Evolutionary conservation across 2,888 invertebrate genomes (phyloP), one percentile per base, ranked within the genome.

Genomic region (Acleris holmiana): DNA sequence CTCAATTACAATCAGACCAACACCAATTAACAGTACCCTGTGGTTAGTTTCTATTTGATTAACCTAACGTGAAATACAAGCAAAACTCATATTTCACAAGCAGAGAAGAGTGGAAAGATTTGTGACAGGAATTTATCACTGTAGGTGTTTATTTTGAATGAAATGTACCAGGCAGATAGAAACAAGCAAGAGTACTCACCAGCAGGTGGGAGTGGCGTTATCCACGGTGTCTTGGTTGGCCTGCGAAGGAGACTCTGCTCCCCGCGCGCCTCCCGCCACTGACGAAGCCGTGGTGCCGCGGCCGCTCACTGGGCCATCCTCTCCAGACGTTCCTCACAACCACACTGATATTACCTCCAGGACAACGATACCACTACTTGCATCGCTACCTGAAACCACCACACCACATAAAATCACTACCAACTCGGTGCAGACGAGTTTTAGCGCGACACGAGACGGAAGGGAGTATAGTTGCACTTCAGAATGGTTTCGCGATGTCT

Each of bases 281-380:
- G 92, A 91, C 77, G 91, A 91, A 85, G 92, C 91, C 91, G 92
- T 92, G 90, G 85, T 92, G 92, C 83, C 83, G 82, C 82, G 78
- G 78, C 76, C 78, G 75, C 84, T 90, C 93, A 94, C 93, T 91
- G 94, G 88, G 83, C 93, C 93, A 91, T 93, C 94, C 94, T 94
- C 93, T 89, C 88, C 93, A 13, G 93, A 88, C 93, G 85, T 87
- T 84, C 88, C 88, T 71, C 75, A 74, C 93, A 92, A 89, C 88
- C 90, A 90, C 93, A 93, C 94, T 91, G 80, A 89, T 93, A 93
- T 88, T 89, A 90, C 83, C 88, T 88, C 80, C 83, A 81, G 86
- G 88, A 86, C 93, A 93, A 90, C 92, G 93, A 86, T 86, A 88
- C 88, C 73, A 75, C 69, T 78, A 86, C 83, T 87, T 83, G 88